Base-by-base conservation (phyloP, 1,140 invertebrate species). In the Piezodorus guildinii region DNA sequence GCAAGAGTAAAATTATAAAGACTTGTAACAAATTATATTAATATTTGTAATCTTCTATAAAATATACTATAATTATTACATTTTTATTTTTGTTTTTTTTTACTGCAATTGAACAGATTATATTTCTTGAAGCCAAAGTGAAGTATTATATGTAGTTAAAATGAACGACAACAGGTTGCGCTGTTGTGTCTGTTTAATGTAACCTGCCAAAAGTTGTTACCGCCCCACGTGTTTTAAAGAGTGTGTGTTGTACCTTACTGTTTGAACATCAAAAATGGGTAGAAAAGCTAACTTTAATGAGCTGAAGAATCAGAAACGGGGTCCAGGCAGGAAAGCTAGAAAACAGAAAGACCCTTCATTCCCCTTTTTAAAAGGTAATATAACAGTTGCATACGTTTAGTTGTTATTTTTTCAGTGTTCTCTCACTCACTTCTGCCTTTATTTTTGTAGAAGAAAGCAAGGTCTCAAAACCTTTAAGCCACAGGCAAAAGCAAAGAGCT, bases 281-380 rank as follows among this genome's bases (percentile, higher is more conserved):
- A 79, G 91, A 46, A 94, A 92, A 80, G 88, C 83, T 27, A 87
- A 90, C 70, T 94, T 86, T 72, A 69, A 65, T n/a, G 77, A 79
- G 69, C 80, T 79, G 67, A 81, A 81, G 44, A 82, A 82, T 67
- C 81, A 82, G 60, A 88, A 89, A 69, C 87, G 82, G 74, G 91
- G 90, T 9, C 88, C 85, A 30, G 91, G 90, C 1, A 81, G 83
- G 65, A 95, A 94, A 77, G 78, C 88, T 0, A 86, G 83, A 67
- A 94, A 94, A 73, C 91, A 94, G 71, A 81, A 82, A 62, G 81
- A 87, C 68, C 91, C 91, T 10, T 76, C 77, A 54, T 86, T 91
- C 72, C 81, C 81, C 67, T 56, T 59, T 62, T 49, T 16, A 34
- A 52, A 64, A 9, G 63, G 61, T 66, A 63, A 52, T 59, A 68